Evolutionary conservation across 2,888 invertebrate species (phyloP).

Genomic region (Amiota mariae): DNA sequence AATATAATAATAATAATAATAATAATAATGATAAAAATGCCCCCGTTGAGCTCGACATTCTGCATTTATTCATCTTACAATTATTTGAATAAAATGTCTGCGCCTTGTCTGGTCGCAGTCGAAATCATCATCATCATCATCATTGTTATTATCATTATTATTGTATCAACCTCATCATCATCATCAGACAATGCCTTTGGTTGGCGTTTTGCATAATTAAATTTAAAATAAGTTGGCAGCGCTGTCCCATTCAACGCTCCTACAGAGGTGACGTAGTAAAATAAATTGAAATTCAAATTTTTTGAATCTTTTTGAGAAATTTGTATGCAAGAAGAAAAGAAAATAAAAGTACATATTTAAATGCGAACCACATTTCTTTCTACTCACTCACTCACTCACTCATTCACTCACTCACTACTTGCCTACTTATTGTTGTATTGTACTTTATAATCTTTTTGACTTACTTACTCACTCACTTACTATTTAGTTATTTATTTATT

Average conservation of each 20-base stretch:
- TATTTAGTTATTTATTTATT: neutral
- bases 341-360: conserved; percentile 11
- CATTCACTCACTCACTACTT: neutral
- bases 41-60: neutral
- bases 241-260: neutral
- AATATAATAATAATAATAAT: too few relatives aligned
- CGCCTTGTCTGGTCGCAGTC: conserved; percentile 58
- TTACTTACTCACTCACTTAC: conserved; percentile 2
- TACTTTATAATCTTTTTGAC: too few relatives aligned
- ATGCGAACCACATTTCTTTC: conserved; percentile 19
- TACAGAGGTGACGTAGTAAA: neutral
- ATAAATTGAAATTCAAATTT: conserved; percentile 21
- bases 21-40: too few relatives aligned
- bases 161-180: neutral
- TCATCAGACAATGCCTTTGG: neutral
- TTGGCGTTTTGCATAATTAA: conserved; percentile 19
- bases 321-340: conserved; percentile 2
- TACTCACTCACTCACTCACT: conserved; percentile 10
- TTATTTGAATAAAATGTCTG: conserved; percentile 48
- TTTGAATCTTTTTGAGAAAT: neutral
- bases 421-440: neutral
- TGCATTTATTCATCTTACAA: conserved; percentile 23
- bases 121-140: neutral
- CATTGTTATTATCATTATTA: neutral
- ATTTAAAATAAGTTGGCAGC: conserved; percentile 25